A percentile compares a stretch with the other conserved stretches of the same genome.
Evolutionary conservation across 2,797 vertebrate species (phyloP).

Genomic region (Alectoris magna): DNA sequence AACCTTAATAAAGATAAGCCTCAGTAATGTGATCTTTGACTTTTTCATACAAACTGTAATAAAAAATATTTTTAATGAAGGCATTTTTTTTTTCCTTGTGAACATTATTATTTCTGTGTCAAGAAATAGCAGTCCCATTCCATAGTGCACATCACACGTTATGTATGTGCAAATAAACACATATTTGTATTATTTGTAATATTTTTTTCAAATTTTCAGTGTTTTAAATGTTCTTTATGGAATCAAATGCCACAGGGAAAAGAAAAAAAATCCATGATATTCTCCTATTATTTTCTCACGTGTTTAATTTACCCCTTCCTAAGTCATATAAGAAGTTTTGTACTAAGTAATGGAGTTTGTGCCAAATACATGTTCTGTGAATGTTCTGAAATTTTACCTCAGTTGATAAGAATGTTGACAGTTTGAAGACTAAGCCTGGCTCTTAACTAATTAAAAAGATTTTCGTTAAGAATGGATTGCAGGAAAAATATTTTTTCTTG

Average conservation of each 20-base stretch:
- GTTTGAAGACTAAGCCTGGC: not conserved
- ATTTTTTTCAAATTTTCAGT: not conserved
- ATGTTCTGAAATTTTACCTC: not conserved
- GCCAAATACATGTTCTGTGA: not conserved
- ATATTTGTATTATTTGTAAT: not conserved
- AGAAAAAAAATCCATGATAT: rapidly evolving
- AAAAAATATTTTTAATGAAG: not conserved
- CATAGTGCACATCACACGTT: not conserved
- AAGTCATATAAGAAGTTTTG: not conserved
- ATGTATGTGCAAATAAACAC: not conserved
- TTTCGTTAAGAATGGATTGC: slow-evolving; percentile 1
- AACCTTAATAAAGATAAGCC: not conserved
- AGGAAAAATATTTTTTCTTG: not conserved
- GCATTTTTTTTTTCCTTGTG: not conserved
- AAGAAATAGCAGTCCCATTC: not conserved
- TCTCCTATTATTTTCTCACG: not conserved
- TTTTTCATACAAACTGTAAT: slow-evolving; percentile 16
- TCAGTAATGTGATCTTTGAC: not conserved
- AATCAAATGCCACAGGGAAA: not conserved
- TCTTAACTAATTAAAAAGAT: not conserved
- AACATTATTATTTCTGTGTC: not conserved
- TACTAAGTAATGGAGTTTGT: not conserved
- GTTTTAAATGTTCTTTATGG: not conserved
- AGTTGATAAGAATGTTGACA: not conserved
- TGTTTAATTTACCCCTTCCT: not conserved